Evolutionary conservation across 2,888 invertebrate species (phyloP).

Genomic region (Byasa hedistus): DNA sequence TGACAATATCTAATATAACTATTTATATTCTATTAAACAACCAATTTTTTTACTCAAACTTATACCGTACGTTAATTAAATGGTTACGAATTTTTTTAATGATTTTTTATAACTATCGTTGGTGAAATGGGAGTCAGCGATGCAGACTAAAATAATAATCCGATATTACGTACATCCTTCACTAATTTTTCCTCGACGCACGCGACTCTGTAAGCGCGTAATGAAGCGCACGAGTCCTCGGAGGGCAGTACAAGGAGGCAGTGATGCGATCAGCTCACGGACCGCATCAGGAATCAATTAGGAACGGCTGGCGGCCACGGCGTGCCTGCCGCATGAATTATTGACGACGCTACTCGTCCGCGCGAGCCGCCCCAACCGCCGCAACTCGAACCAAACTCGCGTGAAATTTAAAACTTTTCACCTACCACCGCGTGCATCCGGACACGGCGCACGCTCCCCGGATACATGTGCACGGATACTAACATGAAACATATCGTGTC

Average conservation of each 20-base stretch:
- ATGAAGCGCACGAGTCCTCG: slow-evolving; percentile 70
- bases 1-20: too few relatives aligned
- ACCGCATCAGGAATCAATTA: slow-evolving; percentile 79
- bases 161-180: slow-evolving; percentile 25
- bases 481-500: slow-evolving; percentile 15
- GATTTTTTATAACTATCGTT: background rate
- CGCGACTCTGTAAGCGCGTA: slow-evolving; percentile 63
- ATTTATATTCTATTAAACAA: background rate
- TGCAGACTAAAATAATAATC: slow-evolving; percentile 23
- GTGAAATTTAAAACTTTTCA: slow-evolving; percentile 28
- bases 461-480: slow-evolving; percentile 12
- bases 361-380: slow-evolving; percentile 48
- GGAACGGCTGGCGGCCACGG: slow-evolving; percentile 72
- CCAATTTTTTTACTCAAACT: too few relatives aligned
- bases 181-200: slow-evolving; percentile 48
- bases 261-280: slow-evolving; percentile 73
- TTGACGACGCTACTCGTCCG: slow-evolving; percentile 63
- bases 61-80: too few relatives aligned
- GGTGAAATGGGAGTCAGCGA: slow-evolving; percentile 12
- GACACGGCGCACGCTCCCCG: slow-evolving; percentile 8
- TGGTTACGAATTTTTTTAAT: background rate
- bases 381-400: slow-evolving; percentile 51
- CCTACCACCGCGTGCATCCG: slow-evolving; percentile 6
- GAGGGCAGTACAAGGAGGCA: slow-evolving; percentile 72
- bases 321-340: slow-evolving; percentile 77